phyloP scores from a whole-genome alignment of 2,113 vertebrate species.

The Prietella phreatophila region DNA sequence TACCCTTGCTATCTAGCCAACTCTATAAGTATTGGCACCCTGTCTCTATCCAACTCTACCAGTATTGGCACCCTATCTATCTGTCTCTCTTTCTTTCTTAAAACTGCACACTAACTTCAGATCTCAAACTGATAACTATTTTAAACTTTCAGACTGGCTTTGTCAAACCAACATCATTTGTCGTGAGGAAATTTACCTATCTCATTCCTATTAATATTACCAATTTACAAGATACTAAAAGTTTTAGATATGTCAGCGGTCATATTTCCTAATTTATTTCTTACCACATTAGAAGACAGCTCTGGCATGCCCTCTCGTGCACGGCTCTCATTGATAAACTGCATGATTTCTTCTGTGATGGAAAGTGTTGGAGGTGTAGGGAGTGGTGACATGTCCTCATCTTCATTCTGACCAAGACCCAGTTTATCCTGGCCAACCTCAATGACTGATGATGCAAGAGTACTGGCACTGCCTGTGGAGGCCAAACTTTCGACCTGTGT shows the following conservation, averaged over 20 bases:
- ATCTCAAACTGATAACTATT: no score
- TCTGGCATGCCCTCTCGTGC: conserved; percentile 61
- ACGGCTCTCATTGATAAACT: conserved; percentile 80
- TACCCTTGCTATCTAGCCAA: no score
- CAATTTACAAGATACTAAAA: not conserved
- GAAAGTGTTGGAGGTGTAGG: conserved; percentile 73
- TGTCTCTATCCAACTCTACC: no score
- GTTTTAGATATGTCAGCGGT: not conserved
- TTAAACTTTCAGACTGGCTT: no score
- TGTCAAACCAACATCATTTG: no score
- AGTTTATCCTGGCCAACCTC: conserved; percentile 62
- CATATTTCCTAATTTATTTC: not conserved
- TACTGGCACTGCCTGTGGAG: conserved; percentile 61
- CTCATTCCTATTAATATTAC: not conserved
- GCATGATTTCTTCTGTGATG: conserved; percentile 85
- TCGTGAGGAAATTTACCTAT: no score
- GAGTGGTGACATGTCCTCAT: conserved; percentile 58
- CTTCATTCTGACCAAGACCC: conserved; percentile 53
- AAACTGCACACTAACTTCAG: no score
- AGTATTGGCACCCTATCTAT: no score
- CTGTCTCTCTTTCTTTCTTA: no score
- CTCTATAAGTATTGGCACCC: no score
- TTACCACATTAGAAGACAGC: conserved; percentile 46
- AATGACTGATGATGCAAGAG: conserved; percentile 68
- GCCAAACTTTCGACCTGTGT: conserved; percentile 57